A percentile compares a stretch with the other conserved stretches of the same genome.
phyloP scores from a whole-genome alignment of 2,113 vertebrate genomes.

The Aegithalos caudatus region DNA sequence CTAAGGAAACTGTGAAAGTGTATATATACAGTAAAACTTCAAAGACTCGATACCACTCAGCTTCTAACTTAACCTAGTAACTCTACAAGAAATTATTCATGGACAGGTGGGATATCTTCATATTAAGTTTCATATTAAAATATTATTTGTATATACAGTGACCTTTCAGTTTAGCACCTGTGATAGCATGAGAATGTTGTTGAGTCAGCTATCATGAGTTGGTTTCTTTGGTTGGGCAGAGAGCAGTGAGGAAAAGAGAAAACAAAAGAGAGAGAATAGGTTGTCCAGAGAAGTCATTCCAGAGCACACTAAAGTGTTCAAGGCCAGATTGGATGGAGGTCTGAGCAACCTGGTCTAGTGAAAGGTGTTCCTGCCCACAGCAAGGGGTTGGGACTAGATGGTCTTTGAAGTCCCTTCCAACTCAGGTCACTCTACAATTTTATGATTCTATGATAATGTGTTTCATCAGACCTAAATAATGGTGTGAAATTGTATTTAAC shows the following conservation, averaged over 20 bases:
- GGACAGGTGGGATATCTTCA: neutral
- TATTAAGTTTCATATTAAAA: neutral
- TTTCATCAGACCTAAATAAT: neutral
- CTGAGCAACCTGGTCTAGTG: neutral
- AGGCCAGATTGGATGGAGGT: neutral
- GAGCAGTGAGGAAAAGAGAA: neutral
- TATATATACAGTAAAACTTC: neutral
- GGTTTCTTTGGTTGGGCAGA: neutral
- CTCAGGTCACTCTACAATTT: neutral
- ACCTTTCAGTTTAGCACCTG: neutral
- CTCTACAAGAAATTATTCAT: neutral
- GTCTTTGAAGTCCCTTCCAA: neutral
- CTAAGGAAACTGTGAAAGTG: neutral
- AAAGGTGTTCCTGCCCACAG: neutral
- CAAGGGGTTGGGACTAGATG: neutral
- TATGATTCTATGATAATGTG: neutral
- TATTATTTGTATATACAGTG: neutral
- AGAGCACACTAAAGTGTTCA: neutral
- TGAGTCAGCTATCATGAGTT: neutral
- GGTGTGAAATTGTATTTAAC: neutral
- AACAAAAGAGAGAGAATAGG: neutral
- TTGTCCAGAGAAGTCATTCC: neutral
- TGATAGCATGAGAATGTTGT: neutral
- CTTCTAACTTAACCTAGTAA: neutral
- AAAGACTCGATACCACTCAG: neutral